These are phyloP conservation scores for Pogonocichla stellata DNA, from an alignment of 2,113 vertebrate genomes.

Conservation along the genomic window DNA sequence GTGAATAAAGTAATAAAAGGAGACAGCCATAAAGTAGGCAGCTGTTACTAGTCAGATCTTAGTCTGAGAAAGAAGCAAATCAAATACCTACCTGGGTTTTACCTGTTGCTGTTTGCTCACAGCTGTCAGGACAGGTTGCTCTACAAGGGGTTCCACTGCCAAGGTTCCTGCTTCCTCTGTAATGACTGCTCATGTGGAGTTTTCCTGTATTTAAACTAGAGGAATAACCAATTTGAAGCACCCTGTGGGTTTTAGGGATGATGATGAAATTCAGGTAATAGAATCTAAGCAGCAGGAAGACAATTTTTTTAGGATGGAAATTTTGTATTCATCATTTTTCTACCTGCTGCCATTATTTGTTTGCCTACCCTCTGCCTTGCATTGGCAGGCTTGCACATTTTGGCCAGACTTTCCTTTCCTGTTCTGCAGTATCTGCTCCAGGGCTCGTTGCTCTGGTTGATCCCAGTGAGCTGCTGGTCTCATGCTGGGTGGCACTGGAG, in stretches of 20 bases:
- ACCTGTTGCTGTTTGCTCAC: slow-evolving; percentile 30
- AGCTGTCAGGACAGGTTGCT: background rate
- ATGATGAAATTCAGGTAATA: background rate
- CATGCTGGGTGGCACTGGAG: background rate
- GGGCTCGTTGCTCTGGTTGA: background rate
- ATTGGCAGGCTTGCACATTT: background rate
- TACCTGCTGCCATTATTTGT: background rate
- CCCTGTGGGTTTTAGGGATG: background rate
- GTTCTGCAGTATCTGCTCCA: background rate
- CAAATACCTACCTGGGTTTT: slow-evolving; percentile 15
- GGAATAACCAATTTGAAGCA: background rate
- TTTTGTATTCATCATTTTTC: background rate
- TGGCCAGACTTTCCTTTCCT: background rate
- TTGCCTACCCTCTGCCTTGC: background rate
- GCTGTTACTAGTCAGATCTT: slow-evolving; percentile 62
- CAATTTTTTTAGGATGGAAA: background rate
- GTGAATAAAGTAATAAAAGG: slow-evolving; percentile 69
- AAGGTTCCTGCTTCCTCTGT: background rate
- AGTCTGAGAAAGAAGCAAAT: slow-evolving; percentile 41
- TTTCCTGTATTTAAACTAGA: background rate
- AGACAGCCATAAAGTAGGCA: slow-evolving; percentile 63
- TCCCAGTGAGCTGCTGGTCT: background rate
- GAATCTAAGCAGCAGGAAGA: background rate
- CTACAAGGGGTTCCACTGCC: background rate
- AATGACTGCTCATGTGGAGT: background rate